Conservation (phyloP, 2,888 invertebrate species). For the Dichetophora obliterata region DNA sequence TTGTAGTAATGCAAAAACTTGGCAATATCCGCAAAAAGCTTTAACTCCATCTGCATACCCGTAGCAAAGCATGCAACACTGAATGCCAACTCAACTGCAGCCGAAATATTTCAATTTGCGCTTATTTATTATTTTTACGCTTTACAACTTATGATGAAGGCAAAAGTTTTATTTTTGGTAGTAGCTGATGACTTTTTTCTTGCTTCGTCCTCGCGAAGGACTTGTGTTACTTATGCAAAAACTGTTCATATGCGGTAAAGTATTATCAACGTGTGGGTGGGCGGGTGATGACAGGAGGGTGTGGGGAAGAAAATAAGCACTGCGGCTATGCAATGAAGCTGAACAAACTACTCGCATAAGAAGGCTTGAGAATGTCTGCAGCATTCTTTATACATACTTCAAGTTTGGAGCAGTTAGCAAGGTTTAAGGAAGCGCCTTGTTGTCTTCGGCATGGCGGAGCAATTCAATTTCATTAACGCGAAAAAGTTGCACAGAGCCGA, state of each 20-base stretch:
- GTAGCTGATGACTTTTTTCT: background rate
- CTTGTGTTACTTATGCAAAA: too few relatives aligned
- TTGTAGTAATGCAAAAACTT: too few relatives aligned
- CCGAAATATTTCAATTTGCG: constrained; percentile 36
- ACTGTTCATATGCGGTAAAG: too few relatives aligned
- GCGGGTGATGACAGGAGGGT: background rate
- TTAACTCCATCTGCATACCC: too few relatives aligned
- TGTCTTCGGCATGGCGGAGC: constrained; percentile 11
- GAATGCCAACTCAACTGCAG: constrained; percentile 24
- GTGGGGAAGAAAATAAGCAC: background rate
- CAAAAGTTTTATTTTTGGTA: constrained; percentile 10
- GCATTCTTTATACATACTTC: background rate
- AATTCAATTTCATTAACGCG: constrained; percentile 41
- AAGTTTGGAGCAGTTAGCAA: too few relatives aligned
- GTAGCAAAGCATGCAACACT: background rate
- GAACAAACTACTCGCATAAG: constrained; percentile 5
- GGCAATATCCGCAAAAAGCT: too few relatives aligned
- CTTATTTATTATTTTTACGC: constrained; percentile 36
- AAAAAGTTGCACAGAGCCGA: constrained; percentile 29
- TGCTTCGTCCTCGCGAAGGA: background rate
- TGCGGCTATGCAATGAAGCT: background rate
- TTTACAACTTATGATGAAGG: background rate
- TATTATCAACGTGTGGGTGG: background rate
- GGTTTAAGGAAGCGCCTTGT: background rate
- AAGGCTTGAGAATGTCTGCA: constrained; percentile 20